Evolutionary conservation across 2,113 vertebrate genomes (phyloP).

Genomic region (Paraplagusia blochii): DNA sequence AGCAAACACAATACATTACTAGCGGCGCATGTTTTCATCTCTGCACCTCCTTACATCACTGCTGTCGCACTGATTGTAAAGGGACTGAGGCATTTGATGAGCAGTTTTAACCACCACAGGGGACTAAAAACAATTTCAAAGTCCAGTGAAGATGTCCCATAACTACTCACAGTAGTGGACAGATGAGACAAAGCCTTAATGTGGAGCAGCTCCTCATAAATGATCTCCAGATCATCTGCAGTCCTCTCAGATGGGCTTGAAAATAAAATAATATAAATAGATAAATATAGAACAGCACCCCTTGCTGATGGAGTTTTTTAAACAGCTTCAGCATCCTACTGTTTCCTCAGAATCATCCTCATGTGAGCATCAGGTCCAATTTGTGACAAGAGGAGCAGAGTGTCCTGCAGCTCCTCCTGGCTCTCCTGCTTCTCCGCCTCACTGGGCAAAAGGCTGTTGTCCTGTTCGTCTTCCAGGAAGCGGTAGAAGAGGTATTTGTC

Average conservation of each 20-base stretch:
- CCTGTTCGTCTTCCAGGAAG: constrained; percentile 92
- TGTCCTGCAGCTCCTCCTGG: constrained; percentile 93
- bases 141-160: not conserved
- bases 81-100: not conserved
- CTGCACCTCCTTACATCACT: not conserved
- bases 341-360: constrained; percentile 96
- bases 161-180: constrained; percentile 88
- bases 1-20: too few relatives aligned
- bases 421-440: constrained; percentile 90
- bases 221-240: constrained; percentile 93
- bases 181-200: constrained; percentile 98
- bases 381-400: constrained; percentile 89
- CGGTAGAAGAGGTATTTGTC: constrained; percentile 98
- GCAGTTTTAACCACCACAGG: not conserved
- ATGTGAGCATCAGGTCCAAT: constrained; percentile 95
- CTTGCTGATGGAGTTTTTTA: not conserved
- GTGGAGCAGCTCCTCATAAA: constrained; percentile 96
- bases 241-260: constrained; percentile 90
- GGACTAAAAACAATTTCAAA: not conserved
- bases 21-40: constrained; percentile 3
- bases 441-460: constrained; percentile 80
- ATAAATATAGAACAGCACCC: not conserved
- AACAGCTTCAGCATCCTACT: constrained; percentile 71
- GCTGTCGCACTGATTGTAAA: not conserved
- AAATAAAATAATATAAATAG: constrained; percentile 27